These are phyloP conservation scores for Colletes gigas DNA, from an alignment of 1,140 invertebrate genomes.

Conservation along the genomic window DNA sequence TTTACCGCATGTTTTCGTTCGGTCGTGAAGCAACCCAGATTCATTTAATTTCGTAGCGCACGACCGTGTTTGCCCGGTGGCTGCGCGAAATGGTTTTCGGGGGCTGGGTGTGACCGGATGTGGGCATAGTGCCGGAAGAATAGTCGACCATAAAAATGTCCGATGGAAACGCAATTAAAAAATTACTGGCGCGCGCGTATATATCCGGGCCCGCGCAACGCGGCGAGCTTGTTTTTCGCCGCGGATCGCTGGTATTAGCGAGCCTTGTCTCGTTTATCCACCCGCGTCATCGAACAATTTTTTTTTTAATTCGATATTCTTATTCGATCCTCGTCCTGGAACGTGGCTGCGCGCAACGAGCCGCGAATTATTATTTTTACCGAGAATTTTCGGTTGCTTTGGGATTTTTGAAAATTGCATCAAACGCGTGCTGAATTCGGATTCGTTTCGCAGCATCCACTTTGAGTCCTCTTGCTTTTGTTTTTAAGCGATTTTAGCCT, in stretches of 20 bases:
- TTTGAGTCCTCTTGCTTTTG: no score
- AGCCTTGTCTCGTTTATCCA: slow-evolving; percentile 40
- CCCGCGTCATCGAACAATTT: slow-evolving; percentile 15
- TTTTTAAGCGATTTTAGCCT: no score
- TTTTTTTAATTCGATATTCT: neutral
- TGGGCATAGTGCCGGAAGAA: slow-evolving; percentile 38
- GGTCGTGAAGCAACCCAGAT: slow-evolving; percentile 42
- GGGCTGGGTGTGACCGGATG: slow-evolving; percentile 41
- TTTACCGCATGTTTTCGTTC: slow-evolving; percentile 43
- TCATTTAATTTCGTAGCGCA: slow-evolving; percentile 60
- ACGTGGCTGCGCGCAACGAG: neutral
- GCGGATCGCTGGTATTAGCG: slow-evolving; percentile 52
- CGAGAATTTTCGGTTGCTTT: neutral
- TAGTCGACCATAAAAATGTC: slow-evolving; percentile 68
- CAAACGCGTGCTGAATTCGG: neutral
- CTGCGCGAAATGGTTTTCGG: slow-evolving; percentile 25
- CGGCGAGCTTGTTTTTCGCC: slow-evolving; percentile 51
- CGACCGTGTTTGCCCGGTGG: slow-evolving; percentile 1
- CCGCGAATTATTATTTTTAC: neutral
- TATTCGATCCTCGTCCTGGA: neutral
- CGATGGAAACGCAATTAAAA: slow-evolving; percentile 68
- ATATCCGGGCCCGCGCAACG: slow-evolving; percentile 34
- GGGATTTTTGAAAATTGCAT: neutral
- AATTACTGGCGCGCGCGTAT: slow-evolving; percentile 63
- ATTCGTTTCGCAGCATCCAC: neutral